These are phyloP conservation scores for Aphidius ervi DNA, from an alignment of 1,140 invertebrate species.

Conservation along the genomic window DNA sequence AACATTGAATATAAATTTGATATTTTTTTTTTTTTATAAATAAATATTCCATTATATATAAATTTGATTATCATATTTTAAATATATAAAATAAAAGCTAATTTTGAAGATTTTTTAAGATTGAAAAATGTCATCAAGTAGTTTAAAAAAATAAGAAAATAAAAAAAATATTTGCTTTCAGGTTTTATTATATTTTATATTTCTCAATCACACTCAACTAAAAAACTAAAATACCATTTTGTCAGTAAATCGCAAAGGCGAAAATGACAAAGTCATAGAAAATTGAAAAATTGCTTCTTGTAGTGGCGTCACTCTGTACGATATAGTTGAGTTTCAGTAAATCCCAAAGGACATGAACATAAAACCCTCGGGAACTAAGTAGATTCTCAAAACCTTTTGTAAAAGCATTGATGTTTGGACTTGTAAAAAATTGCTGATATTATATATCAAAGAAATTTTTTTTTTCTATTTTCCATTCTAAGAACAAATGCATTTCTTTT, in stretches of 20 bases:
- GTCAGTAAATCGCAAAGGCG: constrained; percentile 46
- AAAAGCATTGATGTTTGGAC: constrained; percentile 26
- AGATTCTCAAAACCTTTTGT: constrained; percentile 43
- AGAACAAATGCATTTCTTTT: not conserved
- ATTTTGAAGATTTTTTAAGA: too few relatives aligned
- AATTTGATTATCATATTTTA: too few relatives aligned
- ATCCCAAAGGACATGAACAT: constrained; percentile 29
- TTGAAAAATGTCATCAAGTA: too few relatives aligned
- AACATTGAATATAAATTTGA: too few relatives aligned
- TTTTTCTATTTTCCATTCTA: not conserved
- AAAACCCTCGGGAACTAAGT: constrained; percentile 37
- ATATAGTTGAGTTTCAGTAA: constrained; percentile 27
- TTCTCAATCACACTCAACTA: too few relatives aligned
- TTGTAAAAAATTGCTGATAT: constrained; percentile 21
- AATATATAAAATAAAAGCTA: too few relatives aligned
- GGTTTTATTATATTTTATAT: not conserved
- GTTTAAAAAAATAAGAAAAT: too few relatives aligned
- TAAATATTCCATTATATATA: too few relatives aligned
- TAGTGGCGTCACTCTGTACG: constrained; percentile 19
- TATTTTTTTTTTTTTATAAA: too few relatives aligned
- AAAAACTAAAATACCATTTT: constrained; percentile 50
- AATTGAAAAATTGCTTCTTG: constrained; percentile 53
- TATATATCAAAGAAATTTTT: constrained; percentile 32
- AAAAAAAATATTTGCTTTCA: not conserved
- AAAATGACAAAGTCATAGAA: constrained; percentile 53